phyloP scores from a whole-genome alignment of 2,888 invertebrate genomes.

The Clostera curtula region DNA sequence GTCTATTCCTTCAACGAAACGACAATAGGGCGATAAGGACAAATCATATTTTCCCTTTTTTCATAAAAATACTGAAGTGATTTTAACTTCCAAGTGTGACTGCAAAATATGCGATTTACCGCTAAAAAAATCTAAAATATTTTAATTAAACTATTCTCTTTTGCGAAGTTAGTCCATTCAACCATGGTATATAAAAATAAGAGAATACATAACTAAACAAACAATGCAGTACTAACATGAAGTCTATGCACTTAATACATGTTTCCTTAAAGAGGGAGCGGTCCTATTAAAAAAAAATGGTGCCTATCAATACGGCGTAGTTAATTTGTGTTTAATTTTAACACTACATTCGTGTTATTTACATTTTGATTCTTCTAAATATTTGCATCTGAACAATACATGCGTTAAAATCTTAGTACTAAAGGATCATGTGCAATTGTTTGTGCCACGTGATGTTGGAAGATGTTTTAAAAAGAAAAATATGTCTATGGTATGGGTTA shows the following conservation, averaged over 20 bases:
- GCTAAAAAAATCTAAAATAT: not conserved
- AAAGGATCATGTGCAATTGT: constrained; percentile 63
- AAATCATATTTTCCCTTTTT: too few species aligned
- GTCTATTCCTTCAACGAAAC: too few species aligned
- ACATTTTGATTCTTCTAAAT: constrained; percentile 71
- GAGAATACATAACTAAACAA: constrained; percentile 11
- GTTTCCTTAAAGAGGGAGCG: constrained; percentile 10
- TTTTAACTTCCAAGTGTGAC: too few species aligned
- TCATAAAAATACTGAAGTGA: too few species aligned
- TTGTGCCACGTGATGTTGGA: constrained; percentile 33
- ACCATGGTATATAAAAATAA: constrained; percentile 13
- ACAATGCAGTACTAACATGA: constrained; percentile 9
- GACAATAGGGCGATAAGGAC: too few species aligned
- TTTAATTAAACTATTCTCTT: not conserved
- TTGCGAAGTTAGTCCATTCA: constrained; percentile 19
- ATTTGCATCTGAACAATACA: constrained; percentile 74
- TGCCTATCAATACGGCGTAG: constrained; percentile 44
- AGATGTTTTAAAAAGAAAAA: constrained; percentile 11
- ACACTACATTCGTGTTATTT: constrained; percentile 59
- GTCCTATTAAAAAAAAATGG: constrained; percentile 48
- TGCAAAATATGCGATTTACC: too few species aligned
- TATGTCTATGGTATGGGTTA: constrained; percentile 38
- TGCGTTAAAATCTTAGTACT: constrained; percentile 69
- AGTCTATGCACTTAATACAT: constrained; percentile 7
- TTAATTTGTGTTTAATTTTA: constrained; percentile 30